phyloP scores from a whole-genome alignment of 2,888 invertebrate genomes.

The Pyrrhia umbra region DNA sequence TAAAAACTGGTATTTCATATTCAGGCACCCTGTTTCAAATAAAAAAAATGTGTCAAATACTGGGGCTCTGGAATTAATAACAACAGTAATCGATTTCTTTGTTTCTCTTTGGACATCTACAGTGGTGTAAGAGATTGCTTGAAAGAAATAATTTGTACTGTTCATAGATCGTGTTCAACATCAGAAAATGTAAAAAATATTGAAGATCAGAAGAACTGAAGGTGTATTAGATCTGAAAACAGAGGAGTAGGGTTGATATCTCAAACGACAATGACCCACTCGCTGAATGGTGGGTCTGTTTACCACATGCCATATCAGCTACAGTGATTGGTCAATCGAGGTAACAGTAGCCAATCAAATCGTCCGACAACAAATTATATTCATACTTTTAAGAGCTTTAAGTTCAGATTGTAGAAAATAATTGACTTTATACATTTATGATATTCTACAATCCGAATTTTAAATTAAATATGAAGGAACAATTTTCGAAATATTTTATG shows the following conservation, averaged over 20 bases:
- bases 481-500: slow-evolving; percentile 40
- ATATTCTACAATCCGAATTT: slow-evolving; percentile 23
- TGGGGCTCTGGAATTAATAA: background rate
- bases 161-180: background rate
- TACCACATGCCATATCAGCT: background rate
- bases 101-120: too few relatives aligned
- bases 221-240: too few relatives aligned
- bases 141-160: background rate
- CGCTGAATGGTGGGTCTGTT: background rate
- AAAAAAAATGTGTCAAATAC: background rate
- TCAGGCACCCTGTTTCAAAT: slow-evolving; percentile 14
- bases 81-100: background rate
- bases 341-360: background rate
- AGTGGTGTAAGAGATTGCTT: background rate
- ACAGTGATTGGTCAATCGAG: background rate
- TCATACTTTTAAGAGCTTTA: background rate
- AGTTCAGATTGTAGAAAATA: slow-evolving; percentile 31
- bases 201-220: background rate
- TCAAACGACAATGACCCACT: background rate
- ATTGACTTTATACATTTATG: slow-evolving; percentile 34
- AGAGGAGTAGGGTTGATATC: background rate
- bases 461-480: background rate
- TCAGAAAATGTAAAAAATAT: background rate
- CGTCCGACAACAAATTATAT: background rate
- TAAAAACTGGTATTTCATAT: background rate